Conservation (phyloP, 2,888 invertebrate species). For the Ctenicera cuprea region DNA sequence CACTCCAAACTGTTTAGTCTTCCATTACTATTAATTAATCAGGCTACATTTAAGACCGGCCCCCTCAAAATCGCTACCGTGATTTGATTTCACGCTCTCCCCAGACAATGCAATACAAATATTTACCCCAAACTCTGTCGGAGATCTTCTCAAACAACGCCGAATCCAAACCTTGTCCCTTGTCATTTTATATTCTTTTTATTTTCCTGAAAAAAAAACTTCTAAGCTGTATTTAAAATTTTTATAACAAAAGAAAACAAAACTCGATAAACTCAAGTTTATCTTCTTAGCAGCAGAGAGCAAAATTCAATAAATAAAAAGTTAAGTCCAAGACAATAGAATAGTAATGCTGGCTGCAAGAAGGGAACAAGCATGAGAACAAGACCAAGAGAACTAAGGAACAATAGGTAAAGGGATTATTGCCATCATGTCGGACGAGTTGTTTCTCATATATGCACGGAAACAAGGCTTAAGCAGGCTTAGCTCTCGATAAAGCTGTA, state of each 20-base stretch:
- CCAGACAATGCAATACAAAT: slow-evolving; percentile 41
- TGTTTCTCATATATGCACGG: slow-evolving; percentile 36
- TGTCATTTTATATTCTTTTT: too few relatives aligned
- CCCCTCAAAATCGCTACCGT: slow-evolving; percentile 40
- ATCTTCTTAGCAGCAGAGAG: background rate
- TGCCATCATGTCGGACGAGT: slow-evolving; percentile 38
- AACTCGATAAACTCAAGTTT: slow-evolving; percentile 1
- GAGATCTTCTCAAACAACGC: slow-evolving; percentile 15
- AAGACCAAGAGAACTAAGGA: slow-evolving; percentile 24
- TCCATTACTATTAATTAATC: slow-evolving; percentile 63
- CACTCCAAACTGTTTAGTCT: slow-evolving; percentile 61
- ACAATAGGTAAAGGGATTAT: slow-evolving; percentile 40
- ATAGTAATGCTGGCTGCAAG: background rate
- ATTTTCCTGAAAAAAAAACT: background rate
- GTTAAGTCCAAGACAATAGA: slow-evolving; percentile 25
- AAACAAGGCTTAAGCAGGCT: slow-evolving; percentile 36
- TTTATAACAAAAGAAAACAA: background rate
- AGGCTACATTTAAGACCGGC: slow-evolving; percentile 57
- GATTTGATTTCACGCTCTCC: slow-evolving; percentile 46
- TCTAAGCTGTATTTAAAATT: slow-evolving; percentile 6
- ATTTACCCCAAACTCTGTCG: slow-evolving; percentile 33
- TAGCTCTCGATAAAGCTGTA: slow-evolving; percentile 29
- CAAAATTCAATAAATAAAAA: slow-evolving; percentile 27
- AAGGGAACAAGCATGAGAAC: background rate
- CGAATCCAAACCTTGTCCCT: background rate